Base-by-base conservation (phyloP, 2,888 invertebrate species). In the Xylota sylvarum region DNA sequence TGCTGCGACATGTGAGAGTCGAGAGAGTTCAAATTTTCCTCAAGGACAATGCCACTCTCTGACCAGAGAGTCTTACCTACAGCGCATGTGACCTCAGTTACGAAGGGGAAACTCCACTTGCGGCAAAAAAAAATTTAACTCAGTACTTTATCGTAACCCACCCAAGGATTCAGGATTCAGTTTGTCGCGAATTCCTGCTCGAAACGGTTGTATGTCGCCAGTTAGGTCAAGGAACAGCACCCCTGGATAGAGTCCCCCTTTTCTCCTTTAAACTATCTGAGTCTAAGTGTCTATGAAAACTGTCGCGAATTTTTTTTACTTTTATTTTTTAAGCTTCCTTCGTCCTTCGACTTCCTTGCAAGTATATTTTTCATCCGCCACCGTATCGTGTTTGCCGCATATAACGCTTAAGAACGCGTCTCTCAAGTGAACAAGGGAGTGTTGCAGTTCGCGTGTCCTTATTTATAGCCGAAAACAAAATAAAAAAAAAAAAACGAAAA, bases 141-240 rank as follows among this genome's bases (percentile, higher is more conserved):
- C 56, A 35, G 40, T 48, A 65, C 67, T 67, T 73, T 23, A 50
- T 78, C 52, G 70, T 60, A 50, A 52, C 64, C 64, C 76, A 72
- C 32, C 55, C 69, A 72, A 76, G 76, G 65, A 70, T 65, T 78
- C 72, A 32, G 77, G 56, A 86, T 73, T 78, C 86, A 86, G 86
- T 86, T 86, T 82, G 86, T 86, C 86, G 86, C 73, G 86, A 82
- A 86, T 77, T 62, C 72, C 86, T 78, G 82, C 86, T 78, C 82
- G 77, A 69, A 69, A 73, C 82, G 86, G 86, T 82, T 82, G 85
- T 72, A 81, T 58, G 76, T 62, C 73, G 81, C 55, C 46, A 69
- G 69, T 82, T 56, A 72, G 72, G 55, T 76, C 65, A 74, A 74
- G 56, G n/a, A 79, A 77, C 37, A 55, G 46, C 64, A 74, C 69